A percentile compares a stretch with the other conserved stretches of the same genome.
Evolutionary conservation across 1,140 invertebrate species (phyloP).

Genomic region (Diuraphis noxia): DNA sequence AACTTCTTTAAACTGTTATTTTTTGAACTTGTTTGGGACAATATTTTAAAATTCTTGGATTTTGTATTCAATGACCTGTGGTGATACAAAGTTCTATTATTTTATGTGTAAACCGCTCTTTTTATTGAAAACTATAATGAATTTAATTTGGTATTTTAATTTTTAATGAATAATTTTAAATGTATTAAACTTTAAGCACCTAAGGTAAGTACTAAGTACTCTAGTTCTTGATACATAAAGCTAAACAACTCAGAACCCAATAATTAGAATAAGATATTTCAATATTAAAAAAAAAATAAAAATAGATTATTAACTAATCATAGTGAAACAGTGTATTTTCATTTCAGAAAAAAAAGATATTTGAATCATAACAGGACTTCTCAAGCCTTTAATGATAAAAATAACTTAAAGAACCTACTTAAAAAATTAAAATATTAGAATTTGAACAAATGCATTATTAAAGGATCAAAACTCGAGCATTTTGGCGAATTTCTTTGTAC

Average conservation of each 20-base stretch:
- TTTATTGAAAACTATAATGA: not conserved
- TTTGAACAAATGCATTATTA: no score
- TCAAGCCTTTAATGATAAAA: no score
- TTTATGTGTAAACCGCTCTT: not conserved
- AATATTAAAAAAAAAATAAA: not conserved
- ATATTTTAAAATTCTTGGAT: not conserved
- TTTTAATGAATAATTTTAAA: not conserved
- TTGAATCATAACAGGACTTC: not conserved
- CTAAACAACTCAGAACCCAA: not conserved
- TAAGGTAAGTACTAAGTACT: no score
- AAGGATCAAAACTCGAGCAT: no score
- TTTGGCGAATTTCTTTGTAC: no score
- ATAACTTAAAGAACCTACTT: no score
- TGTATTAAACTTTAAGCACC: not conserved
- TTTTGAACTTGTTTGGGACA: not conserved
- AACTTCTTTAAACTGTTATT: not conserved
- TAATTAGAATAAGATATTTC: not conserved
- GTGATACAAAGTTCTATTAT: not conserved
- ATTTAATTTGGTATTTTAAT: not conserved
- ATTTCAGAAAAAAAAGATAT: not conserved
- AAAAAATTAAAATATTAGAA: no score
- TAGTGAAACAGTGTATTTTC: not conserved
- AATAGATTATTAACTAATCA: not conserved
- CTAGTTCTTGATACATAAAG: not conserved
- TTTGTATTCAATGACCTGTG: not conserved